Evolutionary conservation across 2,797 vertebrate species (phyloP), one percentile per base, ranked within the genome.

Genomic region (Pelochelys cantorii): DNA sequence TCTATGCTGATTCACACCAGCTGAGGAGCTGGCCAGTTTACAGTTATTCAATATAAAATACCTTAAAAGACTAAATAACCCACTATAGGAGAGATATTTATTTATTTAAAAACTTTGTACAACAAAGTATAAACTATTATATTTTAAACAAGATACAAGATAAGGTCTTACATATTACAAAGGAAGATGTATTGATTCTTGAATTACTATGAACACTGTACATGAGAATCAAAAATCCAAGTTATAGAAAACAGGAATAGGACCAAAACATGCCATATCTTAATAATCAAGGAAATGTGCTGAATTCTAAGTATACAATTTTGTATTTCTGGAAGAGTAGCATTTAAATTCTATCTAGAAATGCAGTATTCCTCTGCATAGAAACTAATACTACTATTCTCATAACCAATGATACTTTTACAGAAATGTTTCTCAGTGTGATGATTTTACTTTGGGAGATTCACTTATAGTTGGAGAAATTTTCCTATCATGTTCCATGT

Each of bases 101-200:
- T 99, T 99, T 99, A 98, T 97, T 98, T 98, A 99, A 98, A 98
- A 98, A 98, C 96, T 98, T 97, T 98, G 97, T 97, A 99, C 98
- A 98, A 98, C 95, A 97, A 97, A 98, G 96, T 98, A 98, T 97
- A 98, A 98, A 97, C 97, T 97, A 90, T 97, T 98, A 95, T 85
- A 92, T 95, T 96, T 97, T 95, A 96, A 96, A 97, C 92, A 97
- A 97, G 95, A 91, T 97, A 96, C 77, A 87, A 84, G 84, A 98
- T 92, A 97, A 96, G 94, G 93, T 96, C 98, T 98, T 98, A 98
- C 98, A 98, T 98, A 98, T 97, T 96, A 96, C 92, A 97, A 96
- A 94, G 95, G 60, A 57, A 48, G 94, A 84, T 94, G 95, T 84
- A 94, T 95, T 96, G 94, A 79, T 93, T 94, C 88, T 90, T 90